Base-by-base conservation (phyloP, 1,140 invertebrate genomes). In the Cydia amplana region DNA sequence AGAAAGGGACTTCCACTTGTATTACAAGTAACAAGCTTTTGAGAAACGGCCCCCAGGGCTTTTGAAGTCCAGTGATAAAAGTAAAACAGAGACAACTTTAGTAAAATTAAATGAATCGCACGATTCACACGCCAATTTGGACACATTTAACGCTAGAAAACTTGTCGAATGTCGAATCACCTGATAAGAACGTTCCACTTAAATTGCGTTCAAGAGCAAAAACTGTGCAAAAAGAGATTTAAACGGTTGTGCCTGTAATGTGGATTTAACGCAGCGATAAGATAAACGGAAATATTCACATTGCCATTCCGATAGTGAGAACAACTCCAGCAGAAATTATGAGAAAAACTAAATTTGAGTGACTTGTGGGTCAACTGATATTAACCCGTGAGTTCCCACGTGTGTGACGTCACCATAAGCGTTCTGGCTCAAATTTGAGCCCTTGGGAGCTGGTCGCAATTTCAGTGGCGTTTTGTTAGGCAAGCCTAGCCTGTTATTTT, bases 181-280 rank as follows among this genome's bases (percentile, higher is more conserved):
- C 46, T 49, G 51, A 55, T 55, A 55, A 55, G 51, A 55, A 55
- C n/a, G 51, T 55, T 18, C 51, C 51, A 18, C 16, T 55, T 55
- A 55, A 55, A n/a, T 55, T 55, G 51, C 16, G 51, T 55, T 55
- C 51, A 55, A 55, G 51, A 55, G 51, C 51, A 55, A 55, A 55
- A 55, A 55, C 51, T 55, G 51, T 55, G 51, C 51, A 55, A 55
- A 55, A 55, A 18, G 51, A 18, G 51, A 49, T 49, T 49, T 25
- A 25, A 64, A 67, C 64, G 64, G 64, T 18, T 32, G 28, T 67
- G n/a, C 10, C 7, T 40, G 36, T 40, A 40, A 40, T 18, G 25
- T 32, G 16, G 14, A 67, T n/a, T 64, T 67, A 18, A 36, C 28
- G 7, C 28, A 14, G 64, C 64, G 64, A 67, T 67, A 67, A 67